Evolutionary conservation across 1,140 invertebrate genomes (phyloP).

Genomic region (Nomia melanderi): DNA sequence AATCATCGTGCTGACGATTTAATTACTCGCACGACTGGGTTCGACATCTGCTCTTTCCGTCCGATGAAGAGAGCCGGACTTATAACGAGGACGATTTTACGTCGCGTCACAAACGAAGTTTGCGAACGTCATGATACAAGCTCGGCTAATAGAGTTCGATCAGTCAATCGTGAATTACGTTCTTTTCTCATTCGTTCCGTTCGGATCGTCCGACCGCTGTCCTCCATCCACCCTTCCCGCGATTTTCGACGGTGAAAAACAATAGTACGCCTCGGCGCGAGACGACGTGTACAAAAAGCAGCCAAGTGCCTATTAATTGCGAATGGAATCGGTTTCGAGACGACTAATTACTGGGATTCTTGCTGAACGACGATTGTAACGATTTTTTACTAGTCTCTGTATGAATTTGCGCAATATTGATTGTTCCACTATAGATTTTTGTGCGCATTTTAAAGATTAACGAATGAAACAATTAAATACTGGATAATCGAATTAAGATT

Average conservation of each 20-base stretch:
- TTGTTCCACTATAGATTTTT: too few species aligned
- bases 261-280: not conserved
- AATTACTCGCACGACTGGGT: slow-evolving; percentile 53
- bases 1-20: slow-evolving; percentile 56
- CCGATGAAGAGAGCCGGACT: slow-evolving; percentile 34
- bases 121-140: slow-evolving; percentile 25
- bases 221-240: slow-evolving; percentile 18
- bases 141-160: slow-evolving; percentile 43
- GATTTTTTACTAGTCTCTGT: too few species aligned
- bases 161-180: slow-evolving; percentile 40
- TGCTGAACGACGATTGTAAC: too few species aligned
- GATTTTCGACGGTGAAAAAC: not conserved
- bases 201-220: too few species aligned
- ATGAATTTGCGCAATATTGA: too few species aligned
- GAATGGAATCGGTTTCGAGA: not conserved
- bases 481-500: too few species aligned
- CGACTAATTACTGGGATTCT: not conserved
- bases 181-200: slow-evolving; percentile 32
- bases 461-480: too few species aligned
- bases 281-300: not conserved
- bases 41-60: slow-evolving; percentile 37
- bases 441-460: too few species aligned
- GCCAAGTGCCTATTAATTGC: not conserved
- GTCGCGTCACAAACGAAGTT: slow-evolving; percentile 21
- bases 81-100: slow-evolving; percentile 37